These are phyloP conservation scores for Colossoma macropomum DNA, from an alignment of 2,113 vertebrate genomes.

Conservation along the genomic window DNA sequence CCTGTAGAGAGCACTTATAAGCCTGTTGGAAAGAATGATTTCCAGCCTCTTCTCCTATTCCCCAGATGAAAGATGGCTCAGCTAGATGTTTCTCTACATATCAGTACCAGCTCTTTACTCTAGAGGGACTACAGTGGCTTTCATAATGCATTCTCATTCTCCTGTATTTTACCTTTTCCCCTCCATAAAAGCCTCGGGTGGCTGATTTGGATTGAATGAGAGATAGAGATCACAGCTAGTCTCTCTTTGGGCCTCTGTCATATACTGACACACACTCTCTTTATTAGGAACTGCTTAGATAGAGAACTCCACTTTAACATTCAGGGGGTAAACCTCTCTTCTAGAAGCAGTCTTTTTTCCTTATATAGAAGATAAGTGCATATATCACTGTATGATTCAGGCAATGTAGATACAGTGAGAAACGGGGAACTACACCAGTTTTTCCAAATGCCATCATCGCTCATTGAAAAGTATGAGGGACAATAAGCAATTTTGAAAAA, in stretches of 20 bases:
- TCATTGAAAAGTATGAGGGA: too few species aligned
- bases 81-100: conserved; percentile 1
- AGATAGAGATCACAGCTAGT: conserved; percentile 15
- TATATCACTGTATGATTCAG: neutral
- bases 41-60: conserved; percentile 17
- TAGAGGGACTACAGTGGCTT: conserved; percentile 7
- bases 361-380: neutral
- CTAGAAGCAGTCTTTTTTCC: neutral
- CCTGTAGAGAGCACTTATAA: conserved; percentile 7
- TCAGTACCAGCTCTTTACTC: conserved; percentile 14
- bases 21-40: conserved; percentile 22
- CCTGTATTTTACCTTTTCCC: conserved; percentile 13
- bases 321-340: neutral
- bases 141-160: conserved; percentile 25
- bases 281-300: neutral
- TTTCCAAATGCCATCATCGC: too few species aligned
- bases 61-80: conserved; percentile 13
- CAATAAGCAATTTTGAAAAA: too few species aligned
- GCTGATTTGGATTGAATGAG: conserved; percentile 1
- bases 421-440: too few species aligned
- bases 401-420: too few species aligned
- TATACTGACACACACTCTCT: conserved; percentile 36
- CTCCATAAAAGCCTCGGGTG: conserved; percentile 7
- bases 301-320: neutral
- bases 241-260: conserved; percentile 29